These are phyloP conservation scores for Thamnaconus septentrionalis DNA, from an alignment of 2,113 vertebrate genomes.

Conservation along the genomic window DNA sequence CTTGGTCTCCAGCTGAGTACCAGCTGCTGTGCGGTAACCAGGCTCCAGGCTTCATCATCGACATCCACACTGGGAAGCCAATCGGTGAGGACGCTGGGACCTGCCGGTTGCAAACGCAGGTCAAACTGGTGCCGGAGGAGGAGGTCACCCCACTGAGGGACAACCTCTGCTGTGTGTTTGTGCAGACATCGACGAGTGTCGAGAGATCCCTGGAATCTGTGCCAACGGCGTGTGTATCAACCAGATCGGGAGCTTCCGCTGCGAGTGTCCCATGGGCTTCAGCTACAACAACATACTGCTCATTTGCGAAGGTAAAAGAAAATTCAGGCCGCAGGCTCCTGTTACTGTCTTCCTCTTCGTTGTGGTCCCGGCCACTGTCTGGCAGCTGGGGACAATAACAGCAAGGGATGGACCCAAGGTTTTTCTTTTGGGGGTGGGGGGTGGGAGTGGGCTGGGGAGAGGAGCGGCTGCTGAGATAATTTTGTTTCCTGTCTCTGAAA, in stretches of 20 bases:
- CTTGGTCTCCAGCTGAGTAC: constrained; percentile 79
- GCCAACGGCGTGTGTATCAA: constrained; percentile 89
- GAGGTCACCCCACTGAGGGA: background rate
- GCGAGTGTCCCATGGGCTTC: constrained; percentile 92
- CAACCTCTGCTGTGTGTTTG: background rate
- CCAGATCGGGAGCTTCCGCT: constrained; percentile 93
- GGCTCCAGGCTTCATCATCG: constrained; percentile 87
- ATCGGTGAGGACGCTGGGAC: constrained; percentile 76
- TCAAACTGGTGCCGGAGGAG: background rate
- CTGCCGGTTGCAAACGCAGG: background rate
- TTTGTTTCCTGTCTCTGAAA: too few species aligned
- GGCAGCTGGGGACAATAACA: background rate
- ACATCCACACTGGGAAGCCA: constrained; percentile 88
- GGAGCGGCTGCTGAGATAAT: too few species aligned
- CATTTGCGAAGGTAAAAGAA: constrained; percentile 86
- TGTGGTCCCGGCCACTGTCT: too few species aligned
- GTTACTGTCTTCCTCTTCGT: too few species aligned
- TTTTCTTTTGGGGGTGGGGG: too few species aligned
- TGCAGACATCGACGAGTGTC: constrained; percentile 92
- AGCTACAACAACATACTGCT: constrained; percentile 90
- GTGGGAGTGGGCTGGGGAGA: too few species aligned
- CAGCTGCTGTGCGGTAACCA: constrained; percentile 90
- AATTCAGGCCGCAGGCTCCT: background rate
- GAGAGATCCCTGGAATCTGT: constrained; percentile 89
- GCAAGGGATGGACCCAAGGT: background rate